Conservation (phyloP, 2,888 invertebrate species). For the Stenotaenia linearis region DNA sequence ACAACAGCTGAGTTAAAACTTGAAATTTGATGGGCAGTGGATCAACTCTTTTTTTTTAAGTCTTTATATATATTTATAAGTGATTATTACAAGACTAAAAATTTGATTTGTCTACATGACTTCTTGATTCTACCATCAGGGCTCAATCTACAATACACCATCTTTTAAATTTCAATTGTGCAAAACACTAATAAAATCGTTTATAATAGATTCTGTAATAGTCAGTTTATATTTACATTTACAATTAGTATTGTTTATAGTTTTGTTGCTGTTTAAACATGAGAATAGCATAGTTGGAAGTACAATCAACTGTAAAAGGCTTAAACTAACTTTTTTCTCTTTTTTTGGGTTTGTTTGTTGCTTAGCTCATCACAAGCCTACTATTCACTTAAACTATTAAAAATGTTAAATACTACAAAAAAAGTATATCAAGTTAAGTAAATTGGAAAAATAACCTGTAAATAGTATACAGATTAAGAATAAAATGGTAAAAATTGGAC, state of each 20-base stretch:
- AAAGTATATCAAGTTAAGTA: background rate
- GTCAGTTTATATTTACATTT: constrained; percentile 10
- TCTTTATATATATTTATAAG: background rate
- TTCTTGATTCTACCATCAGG: constrained; percentile 1
- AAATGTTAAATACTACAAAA: constrained; percentile 4
- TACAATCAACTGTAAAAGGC: constrained; percentile 21
- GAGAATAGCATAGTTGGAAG: constrained; percentile 26
- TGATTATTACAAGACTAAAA: constrained; percentile 10
- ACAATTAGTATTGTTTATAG: constrained; percentile 5
- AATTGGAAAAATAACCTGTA: background rate
- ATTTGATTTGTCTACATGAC: constrained; percentile 24
- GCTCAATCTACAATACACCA: constrained; percentile 1
- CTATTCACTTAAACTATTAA: background rate
- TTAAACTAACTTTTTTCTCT: background rate
- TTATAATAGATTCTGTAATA: background rate
- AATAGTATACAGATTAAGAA: background rate
- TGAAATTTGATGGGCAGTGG: constrained; percentile 13
- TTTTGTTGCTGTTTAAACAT: background rate
- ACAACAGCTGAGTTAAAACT: constrained; percentile 21
- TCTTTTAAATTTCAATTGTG: background rate
- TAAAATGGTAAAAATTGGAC: background rate
- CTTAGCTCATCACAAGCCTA: background rate
- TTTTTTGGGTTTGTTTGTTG: background rate
- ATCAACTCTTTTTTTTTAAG: background rate
- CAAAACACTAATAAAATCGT: constrained; percentile 17